phyloP scores from a whole-genome alignment of 2,888 invertebrate genomes.

The Microctonus hyperodae region DNA sequence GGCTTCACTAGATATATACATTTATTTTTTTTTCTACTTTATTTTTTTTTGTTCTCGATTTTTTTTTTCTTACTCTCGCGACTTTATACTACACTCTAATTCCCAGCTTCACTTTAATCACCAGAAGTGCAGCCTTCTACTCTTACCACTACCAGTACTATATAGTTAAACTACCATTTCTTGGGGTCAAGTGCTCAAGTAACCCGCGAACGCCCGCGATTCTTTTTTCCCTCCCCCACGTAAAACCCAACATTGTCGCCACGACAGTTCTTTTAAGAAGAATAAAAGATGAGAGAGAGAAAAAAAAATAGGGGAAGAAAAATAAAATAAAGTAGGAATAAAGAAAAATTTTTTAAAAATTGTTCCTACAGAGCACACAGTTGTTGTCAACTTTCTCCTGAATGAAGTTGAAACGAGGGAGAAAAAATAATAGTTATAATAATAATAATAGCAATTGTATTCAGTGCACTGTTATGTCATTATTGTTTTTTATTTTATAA shows the following conservation, averaged over 20 bases:
- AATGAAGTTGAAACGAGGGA: not conserved
- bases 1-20: slow-evolving; percentile 9
- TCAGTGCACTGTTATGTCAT: no score
- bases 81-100: slow-evolving; percentile 51
- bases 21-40: slow-evolving; percentile 23
- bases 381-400: not conserved
- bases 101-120: slow-evolving; percentile 58
- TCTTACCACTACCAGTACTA: slow-evolving; percentile 18
- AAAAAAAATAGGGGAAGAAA: not conserved
- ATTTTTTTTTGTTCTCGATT: slow-evolving; percentile 22
- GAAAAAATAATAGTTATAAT: not conserved
- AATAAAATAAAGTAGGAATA: not conserved
- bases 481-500: no score
- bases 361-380: not conserved
- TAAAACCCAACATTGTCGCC: slow-evolving; percentile 1
- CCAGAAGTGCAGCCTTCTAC: slow-evolving; percentile 51
- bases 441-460: no score
- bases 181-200: slow-evolving; percentile 50
- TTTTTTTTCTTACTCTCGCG: slow-evolving; percentile 32
- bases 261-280: slow-evolving; percentile 11
- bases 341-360: not conserved
- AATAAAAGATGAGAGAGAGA: not conserved
- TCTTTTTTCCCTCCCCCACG: slow-evolving; percentile 1
- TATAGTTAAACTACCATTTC: slow-evolving; percentile 30
- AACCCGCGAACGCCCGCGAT: slow-evolving; percentile 20